Evolutionary conservation across 2,797 vertebrate species (phyloP).

Genomic region (Enteromius anoplus): DNA sequence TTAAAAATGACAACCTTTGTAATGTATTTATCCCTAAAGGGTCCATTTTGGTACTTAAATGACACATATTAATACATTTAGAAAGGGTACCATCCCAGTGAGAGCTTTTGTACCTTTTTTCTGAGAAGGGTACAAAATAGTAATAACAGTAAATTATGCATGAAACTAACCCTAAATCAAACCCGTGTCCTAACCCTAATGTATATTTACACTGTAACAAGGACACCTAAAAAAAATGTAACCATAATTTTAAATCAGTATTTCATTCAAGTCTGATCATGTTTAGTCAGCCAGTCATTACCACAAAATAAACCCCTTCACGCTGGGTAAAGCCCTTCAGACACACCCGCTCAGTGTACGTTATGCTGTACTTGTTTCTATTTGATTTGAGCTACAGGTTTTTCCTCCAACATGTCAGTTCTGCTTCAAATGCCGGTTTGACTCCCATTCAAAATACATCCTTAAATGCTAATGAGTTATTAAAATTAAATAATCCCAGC

Average conservation of each 20-base stretch:
- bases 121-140: not conserved
- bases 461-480: constrained; percentile 1
- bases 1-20: not conserved
- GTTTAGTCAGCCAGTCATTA: not conserved
- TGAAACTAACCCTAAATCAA: constrained; percentile 1
- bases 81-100: not conserved
- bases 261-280: not conserved
- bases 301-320: not conserved
- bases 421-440: not conserved
- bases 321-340: not conserved
- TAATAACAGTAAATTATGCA: not conserved
- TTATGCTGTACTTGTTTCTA: not conserved
- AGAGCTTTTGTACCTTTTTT: not conserved
- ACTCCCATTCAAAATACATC: constrained; percentile 18
- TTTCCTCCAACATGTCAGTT: not conserved
- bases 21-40: not conserved
- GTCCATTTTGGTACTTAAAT: not conserved
- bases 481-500: constrained; percentile 8
- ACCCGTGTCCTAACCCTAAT: not conserved
- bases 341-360: not conserved
- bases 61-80: not conserved
- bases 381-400: not conserved
- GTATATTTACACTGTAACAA: not conserved
- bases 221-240: not conserved
- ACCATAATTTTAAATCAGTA: not conserved